Evolutionary conservation across 2,888 invertebrate species (phyloP), one percentile per base, ranked within the genome.

Genomic region (Drosophila borborema): DNA sequence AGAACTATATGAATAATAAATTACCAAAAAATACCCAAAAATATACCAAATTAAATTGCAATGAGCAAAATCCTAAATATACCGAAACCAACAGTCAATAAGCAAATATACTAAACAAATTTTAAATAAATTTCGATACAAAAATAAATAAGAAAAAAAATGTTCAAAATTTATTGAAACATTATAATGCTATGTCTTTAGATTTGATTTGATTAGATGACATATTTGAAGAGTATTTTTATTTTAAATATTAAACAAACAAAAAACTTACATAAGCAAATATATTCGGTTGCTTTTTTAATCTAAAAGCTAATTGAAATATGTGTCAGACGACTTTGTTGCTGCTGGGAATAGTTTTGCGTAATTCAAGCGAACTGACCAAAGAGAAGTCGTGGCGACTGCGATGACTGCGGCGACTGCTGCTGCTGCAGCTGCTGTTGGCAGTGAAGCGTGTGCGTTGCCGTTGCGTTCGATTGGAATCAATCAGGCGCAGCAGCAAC

Each of bases 401-500:
- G 66, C 65, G 36, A 12, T 3, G 4, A 60, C 56, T 58, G 62
- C 20, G 12, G 54, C 66, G 40, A 56, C 51, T 12, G 66, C 65
- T 45, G 66, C 65, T 40, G 69, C 31, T 49, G 68, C 40, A 31
- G 63, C 53, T 36, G 62, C n/a, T 36, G 70, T 12, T 53, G 40
- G 59, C 62, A 64, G 60, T 60, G 73, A 54, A 72, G 72, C 73
- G 64, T 72, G 53, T 73, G 67, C 64, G 80, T 69, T 72, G 72
- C 55, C 46, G 62, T 74, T 77, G 73, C 72, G 82, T 87, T 86
- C 85, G 82, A 85, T 85, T 72, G 85, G 89, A 90, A 89, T 86
- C 87, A 90, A 86, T 89, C 90, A 86, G 84, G 89, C 86, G 72
- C 63, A 77, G 74, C 49, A 77, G 74, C 80, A 77, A 68, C 48